Percentiles rank a stretch among this genome's conserved stretches.
These are phyloP conservation scores for Pentamera pediparva DNA, from an alignment of 53 echinoderm and acorn worm genomes.

Conservation along the genomic window DNA sequence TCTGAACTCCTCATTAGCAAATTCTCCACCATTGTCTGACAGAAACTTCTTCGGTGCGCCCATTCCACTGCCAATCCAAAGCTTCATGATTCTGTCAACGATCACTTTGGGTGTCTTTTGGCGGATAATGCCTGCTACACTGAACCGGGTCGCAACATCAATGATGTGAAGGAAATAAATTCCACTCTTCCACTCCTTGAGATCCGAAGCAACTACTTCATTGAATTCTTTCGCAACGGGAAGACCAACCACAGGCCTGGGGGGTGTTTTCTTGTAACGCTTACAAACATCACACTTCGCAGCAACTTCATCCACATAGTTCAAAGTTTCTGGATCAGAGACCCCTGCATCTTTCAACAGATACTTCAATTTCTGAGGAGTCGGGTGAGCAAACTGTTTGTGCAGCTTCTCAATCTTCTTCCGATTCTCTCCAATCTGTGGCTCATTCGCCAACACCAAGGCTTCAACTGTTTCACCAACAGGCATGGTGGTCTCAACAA, in stretches of 20 bases:
- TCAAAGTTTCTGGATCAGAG: background rate
- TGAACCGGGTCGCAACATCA: conserved; percentile 10
- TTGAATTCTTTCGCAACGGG: conserved; percentile 6
- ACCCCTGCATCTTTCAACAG: background rate
- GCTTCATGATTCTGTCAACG: background rate
- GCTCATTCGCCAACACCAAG: background rate
- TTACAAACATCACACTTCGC: background rate
- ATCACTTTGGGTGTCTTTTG: background rate
- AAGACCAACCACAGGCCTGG: background rate
- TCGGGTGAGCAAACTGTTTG: background rate
- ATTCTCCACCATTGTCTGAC: background rate
- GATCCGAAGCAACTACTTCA: background rate
- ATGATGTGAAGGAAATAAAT: background rate
- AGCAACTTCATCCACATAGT: background rate
- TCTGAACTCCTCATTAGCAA: background rate
- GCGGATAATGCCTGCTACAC: background rate
- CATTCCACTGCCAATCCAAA: conserved; percentile 3
- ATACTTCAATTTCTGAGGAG: background rate
- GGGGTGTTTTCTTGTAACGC: background rate
- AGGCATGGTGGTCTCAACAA: conserved; percentile 2
- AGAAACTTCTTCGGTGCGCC: conserved; percentile 19
- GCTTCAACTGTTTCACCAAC: conserved; percentile 2
- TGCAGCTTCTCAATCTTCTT: background rate
- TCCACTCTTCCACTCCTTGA: conserved; percentile 18
- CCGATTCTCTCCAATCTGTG: background rate